Evolutionary conservation across 2,113 vertebrate genomes (phyloP).

Genomic region (Morphnarchus princeps): DNA sequence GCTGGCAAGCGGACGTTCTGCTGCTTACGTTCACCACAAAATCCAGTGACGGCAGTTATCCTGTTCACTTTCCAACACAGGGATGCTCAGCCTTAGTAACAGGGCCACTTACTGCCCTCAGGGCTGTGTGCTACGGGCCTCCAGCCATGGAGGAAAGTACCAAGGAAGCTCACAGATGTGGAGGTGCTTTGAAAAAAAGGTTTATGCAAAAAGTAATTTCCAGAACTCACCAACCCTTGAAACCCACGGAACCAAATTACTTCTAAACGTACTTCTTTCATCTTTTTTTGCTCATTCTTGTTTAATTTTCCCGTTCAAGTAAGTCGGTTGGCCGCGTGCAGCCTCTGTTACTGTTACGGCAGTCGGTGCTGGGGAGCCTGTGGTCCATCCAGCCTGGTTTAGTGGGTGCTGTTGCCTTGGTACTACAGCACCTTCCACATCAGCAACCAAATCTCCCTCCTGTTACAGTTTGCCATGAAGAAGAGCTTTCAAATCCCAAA

Average conservation of each 20-base stretch:
- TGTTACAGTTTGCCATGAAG: background rate
- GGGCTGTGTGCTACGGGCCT: fast-evolving
- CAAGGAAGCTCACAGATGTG: background rate
- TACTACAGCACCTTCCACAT: background rate
- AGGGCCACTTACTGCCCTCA: too few species aligned
- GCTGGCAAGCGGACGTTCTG: background rate
- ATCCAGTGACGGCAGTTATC: background rate
- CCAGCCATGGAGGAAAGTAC: background rate
- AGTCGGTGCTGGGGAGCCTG: background rate
- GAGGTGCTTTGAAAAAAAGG: background rate
- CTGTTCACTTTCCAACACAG: background rate
- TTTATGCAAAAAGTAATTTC: background rate
- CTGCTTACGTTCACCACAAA: background rate
- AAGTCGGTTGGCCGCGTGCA: fast-evolving
- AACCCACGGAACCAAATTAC: background rate
- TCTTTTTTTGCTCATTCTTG: background rate
- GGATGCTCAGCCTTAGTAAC: background rate
- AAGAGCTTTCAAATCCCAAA: background rate
- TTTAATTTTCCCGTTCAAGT: background rate
- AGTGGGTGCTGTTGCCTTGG: background rate
- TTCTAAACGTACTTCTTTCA: background rate
- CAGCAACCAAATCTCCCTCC: background rate
- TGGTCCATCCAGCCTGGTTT: background rate
- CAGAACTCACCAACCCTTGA: background rate
- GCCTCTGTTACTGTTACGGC: background rate